These are phyloP conservation scores for Ormyrus rosae DNA, from an alignment of 2,888 invertebrate species.

Conservation along the genomic window DNA sequence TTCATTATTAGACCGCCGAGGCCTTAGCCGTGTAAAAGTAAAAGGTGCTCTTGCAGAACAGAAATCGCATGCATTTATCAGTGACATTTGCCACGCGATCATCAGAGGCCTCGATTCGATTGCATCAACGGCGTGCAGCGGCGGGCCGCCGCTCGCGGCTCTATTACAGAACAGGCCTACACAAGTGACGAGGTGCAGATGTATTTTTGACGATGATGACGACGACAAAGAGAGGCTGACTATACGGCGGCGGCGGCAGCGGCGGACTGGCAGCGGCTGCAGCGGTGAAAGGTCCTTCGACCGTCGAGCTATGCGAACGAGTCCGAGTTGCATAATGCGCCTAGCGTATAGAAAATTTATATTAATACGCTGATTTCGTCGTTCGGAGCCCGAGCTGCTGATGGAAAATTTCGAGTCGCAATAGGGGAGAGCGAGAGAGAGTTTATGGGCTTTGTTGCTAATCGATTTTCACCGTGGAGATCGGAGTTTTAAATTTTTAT, in stretches of 20 bases:
- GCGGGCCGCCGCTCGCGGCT: neutral
- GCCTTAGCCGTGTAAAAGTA: too few relatives aligned
- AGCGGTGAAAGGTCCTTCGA: slow-evolving; percentile 55
- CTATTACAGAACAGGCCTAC: slow-evolving; percentile 26
- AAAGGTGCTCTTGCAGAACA: neutral
- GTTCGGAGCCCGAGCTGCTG: neutral
- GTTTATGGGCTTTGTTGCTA: too few relatives aligned
- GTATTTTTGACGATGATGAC: slow-evolving; percentile 58
- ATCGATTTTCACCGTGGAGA: neutral
- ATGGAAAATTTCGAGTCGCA: slow-evolving; percentile 9
- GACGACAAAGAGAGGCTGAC: slow-evolving; percentile 52
- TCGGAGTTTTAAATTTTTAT: neutral
- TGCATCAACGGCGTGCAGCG: slow-evolving; percentile 44
- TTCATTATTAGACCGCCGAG: too few relatives aligned
- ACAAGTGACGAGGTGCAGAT: slow-evolving; percentile 56
- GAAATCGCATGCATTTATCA: slow-evolving; percentile 57
- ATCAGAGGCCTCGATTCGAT: slow-evolving; percentile 51
- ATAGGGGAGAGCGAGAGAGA: too few relatives aligned
- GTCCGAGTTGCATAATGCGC: slow-evolving; percentile 47
- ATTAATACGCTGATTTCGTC: slow-evolving; percentile 50
- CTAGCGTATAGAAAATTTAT: slow-evolving; percentile 40
- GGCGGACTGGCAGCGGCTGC: slow-evolving; percentile 1
- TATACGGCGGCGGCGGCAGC: neutral
- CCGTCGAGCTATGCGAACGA: slow-evolving; percentile 43
- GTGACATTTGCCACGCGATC: slow-evolving; percentile 59